These are phyloP conservation scores for Bombus superbus DNA, from an alignment of 1,140 invertebrate species.

Conservation along the genomic window DNA sequence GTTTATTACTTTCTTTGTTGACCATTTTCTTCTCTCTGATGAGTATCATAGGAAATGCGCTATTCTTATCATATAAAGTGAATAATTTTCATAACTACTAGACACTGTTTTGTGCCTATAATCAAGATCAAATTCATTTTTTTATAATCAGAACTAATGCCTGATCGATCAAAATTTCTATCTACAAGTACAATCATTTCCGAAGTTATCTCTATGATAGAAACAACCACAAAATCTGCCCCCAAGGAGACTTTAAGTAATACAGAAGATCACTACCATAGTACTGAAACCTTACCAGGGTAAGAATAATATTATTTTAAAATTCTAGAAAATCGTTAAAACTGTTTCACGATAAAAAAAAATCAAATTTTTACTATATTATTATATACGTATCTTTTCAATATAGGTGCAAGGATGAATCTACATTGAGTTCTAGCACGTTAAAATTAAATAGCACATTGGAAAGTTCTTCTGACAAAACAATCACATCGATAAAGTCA, in stretches of 20 bases:
- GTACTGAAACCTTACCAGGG: slow-evolving; percentile 76
- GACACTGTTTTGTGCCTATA: neutral
- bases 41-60: neutral
- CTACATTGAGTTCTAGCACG: slow-evolving; percentile 69
- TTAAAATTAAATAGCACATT: slow-evolving; percentile 66
- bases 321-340: neutral
- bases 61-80: neutral
- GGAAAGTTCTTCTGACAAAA: slow-evolving; percentile 73
- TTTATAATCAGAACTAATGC: slow-evolving; percentile 14
- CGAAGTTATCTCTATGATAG: slow-evolving; percentile 83
- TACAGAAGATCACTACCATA: slow-evolving; percentile 76
- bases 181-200: slow-evolving; percentile 49
- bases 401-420: slow-evolving; percentile 71
- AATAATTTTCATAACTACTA: neutral
- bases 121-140: neutral
- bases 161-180: slow-evolving; percentile 24
- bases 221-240: slow-evolving; percentile 66
- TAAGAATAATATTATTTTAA: slow-evolving; percentile 56
- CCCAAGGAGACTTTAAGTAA: slow-evolving; percentile 71
- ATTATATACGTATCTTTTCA: neutral
- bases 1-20: neutral
- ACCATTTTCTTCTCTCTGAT: neutral
- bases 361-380: neutral
- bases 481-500: slow-evolving; percentile 69
- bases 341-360: neutral